Conservation (phyloP, 2,113 vertebrate species). For the Percina caprodes region DNA sequence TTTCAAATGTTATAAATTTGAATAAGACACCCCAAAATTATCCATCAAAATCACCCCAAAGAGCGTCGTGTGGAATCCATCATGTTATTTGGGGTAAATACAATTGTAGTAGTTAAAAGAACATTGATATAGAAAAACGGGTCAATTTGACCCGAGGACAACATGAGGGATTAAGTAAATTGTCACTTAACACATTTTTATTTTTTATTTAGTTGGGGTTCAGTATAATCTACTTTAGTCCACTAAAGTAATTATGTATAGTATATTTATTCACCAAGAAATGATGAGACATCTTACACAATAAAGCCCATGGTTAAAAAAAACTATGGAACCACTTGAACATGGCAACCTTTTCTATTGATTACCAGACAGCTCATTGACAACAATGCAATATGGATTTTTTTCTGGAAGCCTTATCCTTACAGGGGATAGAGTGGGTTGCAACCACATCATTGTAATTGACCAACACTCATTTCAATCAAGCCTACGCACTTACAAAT, state of each 20-base stretch:
- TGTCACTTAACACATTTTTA: background rate
- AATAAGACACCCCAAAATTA: too few species aligned
- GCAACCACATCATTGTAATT: background rate
- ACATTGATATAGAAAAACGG: too few species aligned
- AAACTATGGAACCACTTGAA: background rate
- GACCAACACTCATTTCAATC: background rate
- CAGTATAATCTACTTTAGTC: background rate
- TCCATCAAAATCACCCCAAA: too few species aligned
- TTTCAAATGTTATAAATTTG: too few species aligned
- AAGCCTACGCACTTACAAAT: background rate
- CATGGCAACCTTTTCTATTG: background rate
- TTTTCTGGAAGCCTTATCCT: background rate
- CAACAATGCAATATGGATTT: slow-evolving; percentile 15
- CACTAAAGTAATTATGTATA: background rate
- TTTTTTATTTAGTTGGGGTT: background rate
- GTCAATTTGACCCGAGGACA: too few species aligned
- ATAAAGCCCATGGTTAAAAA: background rate
- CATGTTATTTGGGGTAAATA: too few species aligned
- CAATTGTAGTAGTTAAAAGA: too few species aligned
- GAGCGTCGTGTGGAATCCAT: too few species aligned
- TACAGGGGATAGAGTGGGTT: background rate
- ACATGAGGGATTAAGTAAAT: too few species aligned
- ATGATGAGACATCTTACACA: slow-evolving; percentile 1
- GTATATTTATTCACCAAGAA: background rate
- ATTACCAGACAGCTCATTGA: background rate